These are phyloP conservation scores for Clostera curtula DNA, from an alignment of 2,888 invertebrate species.

Conservation along the genomic window DNA sequence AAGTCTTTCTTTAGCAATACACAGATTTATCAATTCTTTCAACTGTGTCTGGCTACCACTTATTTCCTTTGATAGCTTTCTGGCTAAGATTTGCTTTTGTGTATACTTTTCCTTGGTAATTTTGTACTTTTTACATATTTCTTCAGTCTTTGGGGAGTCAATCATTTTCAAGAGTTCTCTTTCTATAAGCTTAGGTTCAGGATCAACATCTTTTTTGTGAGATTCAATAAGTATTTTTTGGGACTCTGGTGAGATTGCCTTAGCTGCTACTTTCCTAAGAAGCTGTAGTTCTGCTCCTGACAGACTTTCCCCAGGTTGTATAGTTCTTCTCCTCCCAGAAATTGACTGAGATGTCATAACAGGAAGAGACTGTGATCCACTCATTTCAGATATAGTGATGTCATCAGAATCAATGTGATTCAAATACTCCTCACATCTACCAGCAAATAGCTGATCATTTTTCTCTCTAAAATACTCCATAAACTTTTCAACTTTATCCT, in stretches of 20 bases:
- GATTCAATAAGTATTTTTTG: constrained; percentile 73
- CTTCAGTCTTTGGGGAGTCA: constrained; percentile 64
- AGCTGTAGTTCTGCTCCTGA: constrained; percentile 76
- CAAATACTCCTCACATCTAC: constrained; percentile 76
- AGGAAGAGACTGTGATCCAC: constrained; percentile 65
- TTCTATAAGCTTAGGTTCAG: constrained; percentile 72
- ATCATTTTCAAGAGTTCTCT: constrained; percentile 70
- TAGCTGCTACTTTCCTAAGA: constrained; percentile 75
- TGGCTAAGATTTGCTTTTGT: constrained; percentile 63
- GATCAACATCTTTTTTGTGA: constrained; percentile 69
- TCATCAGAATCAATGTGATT: constrained; percentile 69
- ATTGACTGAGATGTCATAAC: constrained; percentile 66
- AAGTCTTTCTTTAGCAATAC: constrained; percentile 80
- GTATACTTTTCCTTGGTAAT: constrained; percentile 67
- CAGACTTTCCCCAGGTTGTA: constrained; percentile 76
- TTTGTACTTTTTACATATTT: constrained; percentile 71
- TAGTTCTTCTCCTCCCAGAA: constrained; percentile 71
- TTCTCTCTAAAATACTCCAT: constrained; percentile 82
- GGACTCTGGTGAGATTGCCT: constrained; percentile 69
- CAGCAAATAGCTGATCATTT: constrained; percentile 79
- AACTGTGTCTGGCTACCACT: constrained; percentile 80
- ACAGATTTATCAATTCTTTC: constrained; percentile 81
- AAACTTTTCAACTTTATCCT: constrained; percentile 81
- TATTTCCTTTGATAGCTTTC: constrained; percentile 74
- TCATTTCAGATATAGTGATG: constrained; percentile 67